These are phyloP conservation scores for Oxyruncus cristatus DNA, from an alignment of 2,113 vertebrate species.

Conservation along the genomic window DNA sequence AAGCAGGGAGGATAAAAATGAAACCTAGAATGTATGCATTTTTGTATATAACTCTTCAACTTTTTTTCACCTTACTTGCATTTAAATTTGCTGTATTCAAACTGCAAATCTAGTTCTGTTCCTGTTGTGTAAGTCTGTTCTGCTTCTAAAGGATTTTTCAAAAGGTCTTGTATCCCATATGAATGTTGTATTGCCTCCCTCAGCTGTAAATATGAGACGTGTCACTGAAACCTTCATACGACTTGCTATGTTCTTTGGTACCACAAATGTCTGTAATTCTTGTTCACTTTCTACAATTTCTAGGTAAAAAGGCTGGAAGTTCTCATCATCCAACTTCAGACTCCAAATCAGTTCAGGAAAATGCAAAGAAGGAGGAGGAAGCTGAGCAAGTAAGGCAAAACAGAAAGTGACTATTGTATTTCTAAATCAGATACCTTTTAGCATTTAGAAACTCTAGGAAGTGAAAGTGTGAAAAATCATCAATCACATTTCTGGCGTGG, in stretches of 20 bases:
- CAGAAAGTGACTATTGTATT: neutral
- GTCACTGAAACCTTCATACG: neutral
- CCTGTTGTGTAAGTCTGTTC: neutral
- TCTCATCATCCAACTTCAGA: conserved; percentile 78
- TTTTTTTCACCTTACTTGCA: neutral
- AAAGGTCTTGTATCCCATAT: neutral
- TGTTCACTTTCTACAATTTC: neutral
- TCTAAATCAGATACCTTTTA: neutral
- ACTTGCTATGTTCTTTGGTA: neutral
- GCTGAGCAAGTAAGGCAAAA: conserved; percentile 80
- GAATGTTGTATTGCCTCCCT: neutral
- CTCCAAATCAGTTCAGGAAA: conserved; percentile 73
- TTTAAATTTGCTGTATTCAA: neutral
- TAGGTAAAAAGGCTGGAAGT: conserved; percentile 84
- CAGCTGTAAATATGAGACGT: neutral
- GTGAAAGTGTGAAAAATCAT: neutral
- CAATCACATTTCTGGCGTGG: neutral
- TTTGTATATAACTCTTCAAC: neutral
- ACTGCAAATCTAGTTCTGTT: neutral
- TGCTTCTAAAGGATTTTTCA: neutral
- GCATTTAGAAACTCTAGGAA: neutral
- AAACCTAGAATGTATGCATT: neutral
- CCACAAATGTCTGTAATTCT: neutral
- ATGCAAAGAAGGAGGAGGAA: conserved; percentile 77
- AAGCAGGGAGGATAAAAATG: neutral